Evolutionary conservation across 2,888 invertebrate genomes (phyloP), one percentile per base, ranked within the genome.

Genomic region (Candidula unifasciata): DNA sequence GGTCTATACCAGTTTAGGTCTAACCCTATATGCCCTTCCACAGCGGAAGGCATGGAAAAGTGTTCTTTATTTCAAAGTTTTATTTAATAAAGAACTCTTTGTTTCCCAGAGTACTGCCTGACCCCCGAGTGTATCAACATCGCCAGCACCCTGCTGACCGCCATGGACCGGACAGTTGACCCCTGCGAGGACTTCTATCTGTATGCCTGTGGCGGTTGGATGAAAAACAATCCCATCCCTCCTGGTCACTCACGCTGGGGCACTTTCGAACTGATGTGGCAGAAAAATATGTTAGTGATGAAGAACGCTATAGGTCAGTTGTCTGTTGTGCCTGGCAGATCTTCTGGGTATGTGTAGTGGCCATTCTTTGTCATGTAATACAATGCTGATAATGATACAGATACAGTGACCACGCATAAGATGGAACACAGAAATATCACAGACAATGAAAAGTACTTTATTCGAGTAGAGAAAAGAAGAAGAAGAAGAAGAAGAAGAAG

Each of bases 191-290:
- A 97, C 93, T 97, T 97, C 94, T 97, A 97, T 94, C 95, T 96
- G 89, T 97, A 96, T 93, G 97, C 97, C 27, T 97, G 97, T 91
- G 97, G 97, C 13, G 97, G 97, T 0, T 98, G 98, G 98, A 96
- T 97, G 80, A 96, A 96, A 91, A 96, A 96, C 89, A 98, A 99
- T 94, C 98, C 98, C 0, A 97, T 98, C 88, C 99, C 99, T 0
- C 97, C 98, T 92, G 98, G 98, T 0, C 97, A 98, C 93, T 96
- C 97, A 60, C 96, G 96, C 81, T 99, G 98, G 98, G 97, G 97
- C n/a, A 98, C 97, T 30, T 98, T 99, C 93, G 96, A 96, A 88
- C 97, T 97, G 93, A 95, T 99, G 80, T 97, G 97, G 93, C 96
- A 98, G 92, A 96, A 97, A 93, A 99, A 98, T 94, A 98, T 98